Evolutionary conservation across 2,888 invertebrate genomes (phyloP).

Genomic region (Drymonia ruficornis): DNA sequence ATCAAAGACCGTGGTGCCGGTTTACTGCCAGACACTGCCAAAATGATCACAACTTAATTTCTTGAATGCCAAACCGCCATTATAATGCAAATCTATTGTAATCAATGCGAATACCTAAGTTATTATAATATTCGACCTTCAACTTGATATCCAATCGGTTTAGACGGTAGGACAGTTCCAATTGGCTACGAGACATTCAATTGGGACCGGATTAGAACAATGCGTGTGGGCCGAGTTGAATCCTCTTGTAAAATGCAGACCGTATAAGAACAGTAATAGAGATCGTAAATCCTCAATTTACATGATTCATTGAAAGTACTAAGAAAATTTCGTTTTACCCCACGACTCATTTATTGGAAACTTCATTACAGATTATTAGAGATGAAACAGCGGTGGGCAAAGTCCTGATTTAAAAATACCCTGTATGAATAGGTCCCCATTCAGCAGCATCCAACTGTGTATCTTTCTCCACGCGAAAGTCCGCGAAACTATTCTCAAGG

Average conservation of each 20-base stretch:
- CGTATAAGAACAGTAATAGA: too few species aligned
- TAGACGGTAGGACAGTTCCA: background rate
- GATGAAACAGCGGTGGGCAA: too few species aligned
- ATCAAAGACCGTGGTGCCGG: slow-evolving; percentile 3
- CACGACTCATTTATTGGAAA: too few species aligned
- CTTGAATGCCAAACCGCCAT: slow-evolving; percentile 24
- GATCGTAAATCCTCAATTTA: too few species aligned
- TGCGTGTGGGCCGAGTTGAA: background rate
- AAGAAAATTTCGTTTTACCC: too few species aligned
- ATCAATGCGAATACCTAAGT: slow-evolving; percentile 47
- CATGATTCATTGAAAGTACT: too few species aligned
- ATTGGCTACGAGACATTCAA: background rate
- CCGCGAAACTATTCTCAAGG: too few species aligned
- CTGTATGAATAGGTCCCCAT: too few species aligned
- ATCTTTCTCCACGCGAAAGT: too few species aligned
- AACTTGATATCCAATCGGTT: slow-evolving; percentile 28
- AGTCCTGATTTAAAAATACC: too few species aligned
- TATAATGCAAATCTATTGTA: slow-evolving; percentile 47
- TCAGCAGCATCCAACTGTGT: too few species aligned
- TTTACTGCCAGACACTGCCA: slow-evolving; percentile 27
- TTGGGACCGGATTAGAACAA: background rate
- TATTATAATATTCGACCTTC: slow-evolving; percentile 36
- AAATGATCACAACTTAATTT: slow-evolving; percentile 26
- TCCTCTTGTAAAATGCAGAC: background rate
- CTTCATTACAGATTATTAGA: too few species aligned